Evolutionary conservation across 2,113 vertebrate species (phyloP), one percentile per base, ranked within the genome.

Genomic region (Nothoprocta perdicaria): DNA sequence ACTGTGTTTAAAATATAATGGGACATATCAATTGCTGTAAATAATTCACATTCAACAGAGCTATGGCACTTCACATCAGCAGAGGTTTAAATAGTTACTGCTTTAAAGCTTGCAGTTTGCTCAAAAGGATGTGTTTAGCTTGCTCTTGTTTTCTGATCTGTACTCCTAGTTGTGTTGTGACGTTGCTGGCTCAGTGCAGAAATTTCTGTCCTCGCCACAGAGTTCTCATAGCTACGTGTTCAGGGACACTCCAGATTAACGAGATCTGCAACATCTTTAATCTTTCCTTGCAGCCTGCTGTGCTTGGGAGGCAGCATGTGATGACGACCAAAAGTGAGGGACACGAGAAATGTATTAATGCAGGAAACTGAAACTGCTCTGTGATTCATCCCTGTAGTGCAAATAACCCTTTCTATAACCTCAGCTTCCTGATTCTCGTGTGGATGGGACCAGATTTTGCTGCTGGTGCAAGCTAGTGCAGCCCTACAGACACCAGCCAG

Each of bases 381-480:
- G 91, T 95, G 91, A 96, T 94, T 96, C 92, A 93, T 95, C 94
- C 86, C 89, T 92, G 84, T 92, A 94, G 95, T 35, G 88, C 82
- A 95, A 96, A 95, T 90, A 94, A 31, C 79, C 89, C 79, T 89
- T 90, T 72, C 46, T 89, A 74, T 96, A 94, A 93, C 96, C 96
- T 94, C 95, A 94, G 40, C 86, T 94, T 96, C 95, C 95, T 94
- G 94, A 96, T 95, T 96, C 89, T 89, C 0, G 2, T 78, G 87
- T 80, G 84, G 75, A 85, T 85, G 86, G 75, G 38, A 84, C 72
- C 92, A 92, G 93, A 92, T 93, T 94, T 94, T 92, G 91, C 89
- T 62, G 55, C 83, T 86, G 80, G 69, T 81, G 58, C 90, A 93
- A 90, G 92, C 89, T 67, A 68, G 84, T 26, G 14, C 38, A 53